phyloP scores from a whole-genome alignment of 2,113 vertebrate species.

The Corythornis cristatus region DNA sequence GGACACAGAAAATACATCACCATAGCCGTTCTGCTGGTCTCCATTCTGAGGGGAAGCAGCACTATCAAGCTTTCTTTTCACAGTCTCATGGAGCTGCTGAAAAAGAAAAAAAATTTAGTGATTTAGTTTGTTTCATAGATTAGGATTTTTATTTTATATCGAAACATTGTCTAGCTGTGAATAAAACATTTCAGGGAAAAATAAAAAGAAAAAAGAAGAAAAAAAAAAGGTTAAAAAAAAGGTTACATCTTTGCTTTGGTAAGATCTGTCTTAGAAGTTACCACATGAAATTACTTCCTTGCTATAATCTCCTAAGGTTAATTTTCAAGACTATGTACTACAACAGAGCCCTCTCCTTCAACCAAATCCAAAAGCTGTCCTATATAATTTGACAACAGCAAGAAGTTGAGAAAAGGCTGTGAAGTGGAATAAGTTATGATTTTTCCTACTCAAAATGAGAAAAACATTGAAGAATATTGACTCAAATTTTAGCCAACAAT shows the following conservation, averaged over 20 bases:
- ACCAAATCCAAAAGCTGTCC: not conserved
- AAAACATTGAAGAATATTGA: not conserved
- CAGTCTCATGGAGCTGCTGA: slow-evolving; percentile 90
- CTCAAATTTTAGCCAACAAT: not conserved
- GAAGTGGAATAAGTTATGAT: not conserved
- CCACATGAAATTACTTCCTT: not conserved
- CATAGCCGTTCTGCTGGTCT: slow-evolving; percentile 89
- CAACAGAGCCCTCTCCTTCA: not conserved
- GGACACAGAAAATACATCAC: slow-evolving; percentile 85
- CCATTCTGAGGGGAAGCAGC: slow-evolving; percentile 86
- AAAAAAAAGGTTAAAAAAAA: not conserved
- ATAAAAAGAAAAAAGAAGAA: not conserved
- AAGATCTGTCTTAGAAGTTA: not conserved
- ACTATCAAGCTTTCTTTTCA: slow-evolving; percentile 92
- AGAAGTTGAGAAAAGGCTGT: not conserved
- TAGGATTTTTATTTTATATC: not conserved
- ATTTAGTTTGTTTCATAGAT: not conserved
- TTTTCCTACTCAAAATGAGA: not conserved
- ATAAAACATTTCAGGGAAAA: not conserved
- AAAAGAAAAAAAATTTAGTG: not conserved
- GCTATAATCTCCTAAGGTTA: not conserved
- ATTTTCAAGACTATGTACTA: not conserved
- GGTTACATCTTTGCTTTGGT: not conserved
- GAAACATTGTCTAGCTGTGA: not conserved
- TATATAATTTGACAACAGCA: not conserved